Conservation (phyloP, 2,113 vertebrate species). For the Carassius gibelio region DNA sequence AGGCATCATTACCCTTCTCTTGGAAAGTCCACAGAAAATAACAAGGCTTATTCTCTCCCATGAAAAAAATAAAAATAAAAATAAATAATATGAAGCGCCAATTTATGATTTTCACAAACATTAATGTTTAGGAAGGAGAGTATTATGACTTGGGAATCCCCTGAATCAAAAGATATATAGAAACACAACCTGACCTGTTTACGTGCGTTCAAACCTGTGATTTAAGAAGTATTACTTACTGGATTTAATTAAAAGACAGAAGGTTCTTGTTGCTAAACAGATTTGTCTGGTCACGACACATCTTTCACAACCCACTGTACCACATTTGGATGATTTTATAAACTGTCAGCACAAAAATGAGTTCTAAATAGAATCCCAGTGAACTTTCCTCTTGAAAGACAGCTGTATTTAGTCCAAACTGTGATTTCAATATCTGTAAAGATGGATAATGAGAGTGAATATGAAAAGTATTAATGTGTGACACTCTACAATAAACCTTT, state of each 20-base stretch:
- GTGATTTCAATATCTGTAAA: neutral
- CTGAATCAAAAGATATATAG: neutral
- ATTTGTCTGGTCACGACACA: neutral
- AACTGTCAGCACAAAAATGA: neutral
- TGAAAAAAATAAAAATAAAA: conserved; percentile 4
- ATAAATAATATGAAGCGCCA: neutral
- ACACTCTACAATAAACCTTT: neutral
- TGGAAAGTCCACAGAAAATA: conserved; percentile 37
- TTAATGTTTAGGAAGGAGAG: neutral
- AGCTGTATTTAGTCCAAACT: neutral
- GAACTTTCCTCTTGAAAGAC: neutral
- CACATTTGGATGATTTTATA: neutral
- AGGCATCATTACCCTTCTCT: conserved; percentile 27
- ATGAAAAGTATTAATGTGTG: neutral
- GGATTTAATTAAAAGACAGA: neutral
- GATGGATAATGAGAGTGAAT: neutral
- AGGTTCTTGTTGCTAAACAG: neutral
- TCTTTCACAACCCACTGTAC: neutral
- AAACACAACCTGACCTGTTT: neutral
- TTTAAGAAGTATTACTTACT: neutral
- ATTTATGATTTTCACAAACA: neutral
- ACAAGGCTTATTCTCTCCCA: conserved; percentile 16
- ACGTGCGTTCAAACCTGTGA: neutral
- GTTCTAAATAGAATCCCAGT: neutral
- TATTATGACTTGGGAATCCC: neutral